Evolutionary conservation across 2,113 vertebrate species (phyloP), one percentile per base, ranked within the genome.

Genomic region (Carassius carassius): DNA sequence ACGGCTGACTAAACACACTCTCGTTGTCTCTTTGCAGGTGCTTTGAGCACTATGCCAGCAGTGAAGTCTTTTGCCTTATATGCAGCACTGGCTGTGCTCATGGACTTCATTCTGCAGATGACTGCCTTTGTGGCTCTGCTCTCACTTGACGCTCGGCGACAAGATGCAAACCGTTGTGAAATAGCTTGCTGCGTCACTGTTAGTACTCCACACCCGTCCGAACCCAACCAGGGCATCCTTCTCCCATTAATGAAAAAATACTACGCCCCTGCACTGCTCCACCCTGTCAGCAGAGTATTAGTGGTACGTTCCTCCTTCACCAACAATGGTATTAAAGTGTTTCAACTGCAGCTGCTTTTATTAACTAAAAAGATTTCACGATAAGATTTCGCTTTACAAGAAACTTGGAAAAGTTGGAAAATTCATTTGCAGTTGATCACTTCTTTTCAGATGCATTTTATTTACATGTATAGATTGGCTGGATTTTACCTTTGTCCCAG

Each of bases 21-120:
- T 70, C 13, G n/a, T 84, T 72, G 60, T 54, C 13, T 54, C 3
- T 14, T n/a, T 63, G 0, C 88, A 98, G 97, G 97, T 14, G 95
- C 94, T 25, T 90, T 98, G 84, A 96, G 96, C 16, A 94, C 93
- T 75, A 99, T 99, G 97, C 97, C 97, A 0, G 97, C 97, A 0
- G 96, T 99, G 49, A 94, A 93, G 62, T 92, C 96, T 29, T 98
- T 99, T 0, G 97, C 97, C 12, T 87, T 98, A 74, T 97, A 96
- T 1, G 96, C 97, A 0, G 97, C 96, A 6, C 47, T 97, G 47
- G 96, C 97, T 0, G 91, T 99, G 67, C 87, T 97, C 29, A 90
- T 99, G 76, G 96, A 97, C 92, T 98, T 99, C 73, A 23, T 96
- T 23, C 95, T 99, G 2, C 97, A 99, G 93, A 96, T 98, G 90